Base-by-base conservation (phyloP, 1,140 invertebrate genomes). In the Pemphigus obesinymphae region DNA sequence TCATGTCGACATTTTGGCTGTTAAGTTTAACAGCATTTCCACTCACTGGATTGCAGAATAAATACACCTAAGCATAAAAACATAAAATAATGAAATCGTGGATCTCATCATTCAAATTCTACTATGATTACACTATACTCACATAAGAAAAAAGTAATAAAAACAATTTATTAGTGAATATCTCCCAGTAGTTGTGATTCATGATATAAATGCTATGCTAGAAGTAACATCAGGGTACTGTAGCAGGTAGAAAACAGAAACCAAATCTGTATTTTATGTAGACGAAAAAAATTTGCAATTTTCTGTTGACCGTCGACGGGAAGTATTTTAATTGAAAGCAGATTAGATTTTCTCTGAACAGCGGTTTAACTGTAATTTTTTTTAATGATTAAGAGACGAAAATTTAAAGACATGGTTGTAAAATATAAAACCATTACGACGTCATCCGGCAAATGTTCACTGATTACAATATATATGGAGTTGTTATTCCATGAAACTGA, bases 1-100 rank as follows among this genome's bases (percentile, higher is more conserved):
- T 92, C 89, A 91, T 91, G 88, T 94, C 93, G 88, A 96, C 90
- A 88, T 94, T 95, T 85, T 91, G 89, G 87, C 91, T 88, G 82
- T 91, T 93, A 84, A 96, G 89, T 85, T 92, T 88, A 63, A 94
- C 90, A 75, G 94, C 94, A 82, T 92, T 94, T 86, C 92, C 23
- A 11, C 15, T 53, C n/a, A 78, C 50, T 23, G 75, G 29, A 40
- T 78, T 40, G 13, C 13, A 26, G 13, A 78, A 58, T 10, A 78
- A 17, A 37, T 8, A 43, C 2, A 58, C 34, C 75, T 78, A 43
- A 61, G 43, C n/a, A 3, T 3, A 50, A 58, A 5, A 55, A 58
- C 7, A 23, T 26, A 40, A 40, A 40, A 40, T 40, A 40, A 5
- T 40, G 8, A 45, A 7, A 45, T 6, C n/a, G 13, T 45, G 13